Evolutionary conservation across 2,113 vertebrate genomes (phyloP).

Genomic region (Caretta caretta): DNA sequence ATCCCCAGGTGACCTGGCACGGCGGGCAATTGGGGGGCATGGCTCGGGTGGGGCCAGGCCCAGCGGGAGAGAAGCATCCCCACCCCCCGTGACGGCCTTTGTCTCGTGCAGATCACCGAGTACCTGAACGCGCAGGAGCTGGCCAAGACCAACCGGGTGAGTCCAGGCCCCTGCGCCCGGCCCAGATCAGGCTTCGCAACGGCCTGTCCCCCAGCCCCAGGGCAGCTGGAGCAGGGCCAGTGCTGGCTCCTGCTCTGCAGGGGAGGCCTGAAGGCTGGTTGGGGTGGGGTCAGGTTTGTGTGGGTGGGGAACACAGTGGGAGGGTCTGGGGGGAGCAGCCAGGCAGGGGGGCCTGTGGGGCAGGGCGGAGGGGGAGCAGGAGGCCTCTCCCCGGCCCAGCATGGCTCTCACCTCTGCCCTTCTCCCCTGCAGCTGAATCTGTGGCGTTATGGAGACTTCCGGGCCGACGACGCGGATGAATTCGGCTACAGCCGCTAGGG

Average conservation of each 20-base stretch:
- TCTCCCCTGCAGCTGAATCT: constrained; percentile 86
- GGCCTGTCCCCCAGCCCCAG: background rate
- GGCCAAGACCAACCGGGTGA: constrained; percentile 92
- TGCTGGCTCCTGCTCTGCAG: background rate
- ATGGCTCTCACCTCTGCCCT: background rate
- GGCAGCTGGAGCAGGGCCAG: background rate
- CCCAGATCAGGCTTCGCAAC: background rate
- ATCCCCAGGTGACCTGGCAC: too few species aligned
- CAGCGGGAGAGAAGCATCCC: background rate
- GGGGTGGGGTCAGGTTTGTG: background rate
- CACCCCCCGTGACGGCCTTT: background rate
- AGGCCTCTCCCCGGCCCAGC: too few species aligned
- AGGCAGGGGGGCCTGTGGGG: too few species aligned
- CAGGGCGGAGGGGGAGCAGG: background rate
- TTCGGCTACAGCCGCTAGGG: constrained; percentile 89
- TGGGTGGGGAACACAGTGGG: too few species aligned
- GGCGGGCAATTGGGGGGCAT: too few species aligned
- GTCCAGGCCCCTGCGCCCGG: constrained; percentile 17
- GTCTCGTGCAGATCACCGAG: constrained; percentile 85
- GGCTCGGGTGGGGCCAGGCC: too few species aligned
- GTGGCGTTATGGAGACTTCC: constrained; percentile 94
- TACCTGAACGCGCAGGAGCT: constrained; percentile 93
- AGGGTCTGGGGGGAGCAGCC: background rate
- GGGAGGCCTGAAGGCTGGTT: too few species aligned
- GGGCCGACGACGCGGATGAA: constrained; percentile 89